These are phyloP conservation scores for Equus quagga DNA, from an alignment of 2,113 vertebrate species.

Conservation along the genomic window DNA sequence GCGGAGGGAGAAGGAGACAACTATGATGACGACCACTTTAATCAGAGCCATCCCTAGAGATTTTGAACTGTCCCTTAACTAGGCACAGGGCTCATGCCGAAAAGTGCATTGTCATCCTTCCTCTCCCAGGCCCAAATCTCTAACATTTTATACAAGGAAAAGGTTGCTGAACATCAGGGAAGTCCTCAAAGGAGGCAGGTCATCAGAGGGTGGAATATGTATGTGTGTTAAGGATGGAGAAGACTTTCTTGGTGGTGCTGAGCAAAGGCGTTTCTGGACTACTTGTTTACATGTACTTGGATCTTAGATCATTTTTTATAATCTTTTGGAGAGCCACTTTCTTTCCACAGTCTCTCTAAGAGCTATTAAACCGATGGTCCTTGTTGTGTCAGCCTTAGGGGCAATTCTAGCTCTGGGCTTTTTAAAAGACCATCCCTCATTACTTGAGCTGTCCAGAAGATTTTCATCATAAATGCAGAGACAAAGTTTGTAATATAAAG, in stretches of 20 bases:
- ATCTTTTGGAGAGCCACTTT: background rate
- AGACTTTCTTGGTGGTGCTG: background rate
- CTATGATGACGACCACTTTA: background rate
- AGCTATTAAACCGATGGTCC: background rate
- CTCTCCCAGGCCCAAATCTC: background rate
- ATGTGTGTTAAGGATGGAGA: background rate
- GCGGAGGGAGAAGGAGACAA: too few relatives aligned
- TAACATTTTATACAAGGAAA: background rate
- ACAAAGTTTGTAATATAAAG: background rate
- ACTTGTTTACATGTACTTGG: background rate
- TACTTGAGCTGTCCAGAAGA: background rate
- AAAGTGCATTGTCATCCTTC: background rate
- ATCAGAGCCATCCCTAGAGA: background rate
- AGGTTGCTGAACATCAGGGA: background rate
- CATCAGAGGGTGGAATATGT: background rate
- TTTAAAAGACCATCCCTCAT: background rate
- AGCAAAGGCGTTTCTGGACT: background rate
- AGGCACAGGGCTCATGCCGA: background rate
- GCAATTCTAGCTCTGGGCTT: background rate
- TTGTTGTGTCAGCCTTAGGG: background rate
- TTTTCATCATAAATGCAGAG: background rate
- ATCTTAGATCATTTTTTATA: background rate
- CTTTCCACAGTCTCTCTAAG: background rate
- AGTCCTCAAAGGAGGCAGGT: background rate
- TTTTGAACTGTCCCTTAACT: background rate